phyloP scores from a whole-genome alignment of 2,113 vertebrate species.

The Chloropsis cyanopogon region DNA sequence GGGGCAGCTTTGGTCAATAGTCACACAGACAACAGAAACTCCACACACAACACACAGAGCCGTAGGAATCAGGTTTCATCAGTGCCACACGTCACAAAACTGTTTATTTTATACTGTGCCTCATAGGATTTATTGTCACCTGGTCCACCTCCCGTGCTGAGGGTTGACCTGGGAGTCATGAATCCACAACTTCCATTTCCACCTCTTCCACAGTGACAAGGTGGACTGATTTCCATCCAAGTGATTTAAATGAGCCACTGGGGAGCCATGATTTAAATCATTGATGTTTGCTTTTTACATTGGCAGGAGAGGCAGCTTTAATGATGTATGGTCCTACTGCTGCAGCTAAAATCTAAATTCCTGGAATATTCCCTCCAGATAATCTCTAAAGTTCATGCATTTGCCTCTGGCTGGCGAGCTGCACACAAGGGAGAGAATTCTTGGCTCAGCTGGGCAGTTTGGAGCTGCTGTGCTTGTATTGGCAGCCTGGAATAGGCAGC shows the following conservation, averaged over 20 bases:
- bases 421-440: not conserved
- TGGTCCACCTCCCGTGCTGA: not conserved
- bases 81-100: not conserved
- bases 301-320: conserved; percentile 47
- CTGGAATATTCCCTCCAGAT: conserved; percentile 38
- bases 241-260: conserved; percentile 43
- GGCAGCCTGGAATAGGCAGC: conserved; percentile 42
- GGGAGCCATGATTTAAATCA: conserved; percentile 30
- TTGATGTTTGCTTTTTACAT: conserved; percentile 39
- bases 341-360: conserved; percentile 16
- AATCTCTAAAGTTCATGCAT: conserved; percentile 45
- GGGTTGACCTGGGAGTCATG: not conserved
- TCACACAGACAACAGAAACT: not conserved
- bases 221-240: conserved; percentile 45
- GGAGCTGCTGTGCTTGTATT: conserved; percentile 27
- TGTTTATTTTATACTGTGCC: not conserved
- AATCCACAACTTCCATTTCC: conserved; percentile 15
- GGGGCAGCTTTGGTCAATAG: not conserved
- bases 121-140: not conserved
- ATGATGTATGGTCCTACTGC: conserved; percentile 34
- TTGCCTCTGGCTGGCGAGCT: conserved; percentile 6
- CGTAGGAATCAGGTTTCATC: not conserved
- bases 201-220: conserved; percentile 13
- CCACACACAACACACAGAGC: not conserved
- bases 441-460: not conserved